Percentiles rank a stretch among this genome's conserved stretches.
These are phyloP conservation scores for Drosophila takahashii DNA, from an alignment of 1,140 invertebrate genomes.

Conservation along the genomic window DNA sequence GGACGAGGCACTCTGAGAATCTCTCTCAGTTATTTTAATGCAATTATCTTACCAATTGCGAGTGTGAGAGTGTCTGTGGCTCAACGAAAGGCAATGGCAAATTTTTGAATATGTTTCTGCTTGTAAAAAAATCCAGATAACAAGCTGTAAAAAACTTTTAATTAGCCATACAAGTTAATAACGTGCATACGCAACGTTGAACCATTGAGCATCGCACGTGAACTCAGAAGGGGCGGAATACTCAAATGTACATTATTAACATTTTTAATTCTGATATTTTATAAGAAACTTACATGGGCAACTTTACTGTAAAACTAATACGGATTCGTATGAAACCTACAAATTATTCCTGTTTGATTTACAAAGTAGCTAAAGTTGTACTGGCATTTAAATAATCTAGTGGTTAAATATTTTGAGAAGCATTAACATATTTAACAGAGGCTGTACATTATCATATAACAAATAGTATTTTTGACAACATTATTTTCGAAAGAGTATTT, in stretches of 20 bases:
- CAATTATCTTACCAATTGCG: conserved; percentile 69
- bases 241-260: background rate
- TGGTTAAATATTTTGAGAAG: too few species aligned
- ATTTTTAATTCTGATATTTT: conserved; percentile 1
- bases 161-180: conserved; percentile 67
- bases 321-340: too few species aligned
- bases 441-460: background rate
- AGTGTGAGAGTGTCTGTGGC: conserved; percentile 9
- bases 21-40: conserved; percentile 54
- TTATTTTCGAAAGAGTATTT: too few species aligned
- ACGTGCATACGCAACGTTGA: conserved; percentile 51
- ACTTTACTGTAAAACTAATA: too few species aligned
- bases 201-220: conserved; percentile 21
- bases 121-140: conserved; percentile 24
- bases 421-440: background rate
- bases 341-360: too few species aligned
- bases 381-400: too few species aligned
- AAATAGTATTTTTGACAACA: background rate
- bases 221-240: background rate
- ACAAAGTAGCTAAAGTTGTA: too few species aligned
- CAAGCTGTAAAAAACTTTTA: conserved; percentile 63
- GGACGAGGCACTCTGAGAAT: conserved; percentile 43
- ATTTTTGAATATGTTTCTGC: conserved; percentile 26
- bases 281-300: background rate
- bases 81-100: background rate